Conservation (phyloP, 1,140 invertebrate genomes). For the Eubasilissa regina region DNA sequence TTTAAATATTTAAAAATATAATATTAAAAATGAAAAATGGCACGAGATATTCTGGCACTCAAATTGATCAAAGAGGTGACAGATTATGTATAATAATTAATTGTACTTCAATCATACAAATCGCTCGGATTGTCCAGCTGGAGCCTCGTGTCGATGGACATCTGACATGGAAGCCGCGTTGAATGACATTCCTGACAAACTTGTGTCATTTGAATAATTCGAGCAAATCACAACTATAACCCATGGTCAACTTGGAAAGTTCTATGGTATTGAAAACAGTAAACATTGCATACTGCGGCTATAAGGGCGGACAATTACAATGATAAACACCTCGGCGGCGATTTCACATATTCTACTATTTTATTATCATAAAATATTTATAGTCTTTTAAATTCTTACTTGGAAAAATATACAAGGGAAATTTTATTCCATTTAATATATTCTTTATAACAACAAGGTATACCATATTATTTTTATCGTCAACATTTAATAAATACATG, state of each 20-base stretch:
- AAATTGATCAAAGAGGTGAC: conserved; percentile 1
- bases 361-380: conserved; percentile 42
- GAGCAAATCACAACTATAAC: background rate
- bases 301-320: conserved; percentile 48
- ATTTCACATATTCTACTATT: background rate
- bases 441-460: conserved; percentile 55
- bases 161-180: background rate
- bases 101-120: conserved; percentile 2
- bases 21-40: conserved; percentile 53
- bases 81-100: conserved; percentile 10
- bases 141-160: background rate
- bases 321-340: background rate
- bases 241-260: background rate
- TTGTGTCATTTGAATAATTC: no score
- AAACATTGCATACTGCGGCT: conserved; percentile 3
- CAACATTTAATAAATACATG: conserved; percentile 59
- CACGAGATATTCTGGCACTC: conserved; percentile 47
- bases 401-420: conserved; percentile 59
- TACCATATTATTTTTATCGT: conserved; percentile 56
- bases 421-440: conserved; percentile 50
- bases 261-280: background rate
- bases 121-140: background rate
- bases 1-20: conserved; percentile 46
- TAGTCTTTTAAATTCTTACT: conserved; percentile 52
- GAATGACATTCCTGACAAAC: background rate